phyloP scores from a whole-genome alignment of 2,888 invertebrate species.

The Spodoptera picta region DNA sequence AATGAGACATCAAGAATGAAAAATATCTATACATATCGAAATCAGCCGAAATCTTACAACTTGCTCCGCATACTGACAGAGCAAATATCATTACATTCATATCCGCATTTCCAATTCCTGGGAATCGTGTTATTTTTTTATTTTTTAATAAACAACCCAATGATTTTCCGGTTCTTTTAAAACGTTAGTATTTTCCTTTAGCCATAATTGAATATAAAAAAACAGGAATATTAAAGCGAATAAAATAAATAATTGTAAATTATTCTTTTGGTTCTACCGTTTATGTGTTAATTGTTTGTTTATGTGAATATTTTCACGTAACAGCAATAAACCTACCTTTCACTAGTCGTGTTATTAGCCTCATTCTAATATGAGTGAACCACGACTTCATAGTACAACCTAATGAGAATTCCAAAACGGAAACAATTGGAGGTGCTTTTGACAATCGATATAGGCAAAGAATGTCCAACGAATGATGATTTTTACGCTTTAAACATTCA shows the following conservation, averaged over 20 bases:
- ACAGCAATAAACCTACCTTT: too few relatives aligned
- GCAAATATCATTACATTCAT: slow-evolving; percentile 74
- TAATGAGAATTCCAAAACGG: too few relatives aligned
- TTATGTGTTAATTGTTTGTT: slow-evolving; percentile 10
- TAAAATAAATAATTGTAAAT: slow-evolving; percentile 23
- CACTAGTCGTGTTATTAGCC: too few relatives aligned
- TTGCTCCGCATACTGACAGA: slow-evolving; percentile 59
- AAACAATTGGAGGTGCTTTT: too few relatives aligned
- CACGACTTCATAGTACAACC: too few relatives aligned
- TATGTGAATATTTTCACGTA: slow-evolving; percentile 7
- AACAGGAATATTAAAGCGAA: slow-evolving; percentile 9
- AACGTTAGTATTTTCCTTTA: slow-evolving; percentile 16
- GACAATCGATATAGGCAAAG: too few relatives aligned
- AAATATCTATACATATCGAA: too few relatives aligned
- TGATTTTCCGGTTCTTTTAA: slow-evolving; percentile 19
- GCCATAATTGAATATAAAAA: slow-evolving; percentile 14
- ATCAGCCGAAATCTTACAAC: slow-evolving; percentile 6
- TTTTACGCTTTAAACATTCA: too few relatives aligned
- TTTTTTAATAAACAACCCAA: slow-evolving; percentile 43
- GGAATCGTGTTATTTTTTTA: slow-evolving; percentile 59
- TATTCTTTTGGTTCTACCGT: slow-evolving; percentile 9
- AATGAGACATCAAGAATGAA: too few relatives aligned
- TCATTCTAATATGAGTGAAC: too few relatives aligned
- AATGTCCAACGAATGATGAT: too few relatives aligned
- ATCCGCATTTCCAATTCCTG: slow-evolving; percentile 67